Conservation (phyloP, 2,888 invertebrate species). For the Synanthedon andrenaeformis region DNA sequence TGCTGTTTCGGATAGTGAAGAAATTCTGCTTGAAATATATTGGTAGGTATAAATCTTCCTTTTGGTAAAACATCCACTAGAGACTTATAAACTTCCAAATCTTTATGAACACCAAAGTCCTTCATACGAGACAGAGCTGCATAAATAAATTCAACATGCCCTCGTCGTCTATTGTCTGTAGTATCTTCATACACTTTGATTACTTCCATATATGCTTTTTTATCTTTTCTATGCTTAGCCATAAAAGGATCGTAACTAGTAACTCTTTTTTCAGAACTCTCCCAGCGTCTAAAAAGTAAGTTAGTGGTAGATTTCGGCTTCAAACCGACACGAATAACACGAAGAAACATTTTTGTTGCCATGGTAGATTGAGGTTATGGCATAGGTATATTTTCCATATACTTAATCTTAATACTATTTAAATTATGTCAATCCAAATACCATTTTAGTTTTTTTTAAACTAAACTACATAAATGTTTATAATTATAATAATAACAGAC, state of each 20-base stretch:
- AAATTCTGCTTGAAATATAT: conserved; percentile 88
- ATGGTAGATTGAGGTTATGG: conserved; percentile 20
- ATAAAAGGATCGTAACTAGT: conserved; percentile 58
- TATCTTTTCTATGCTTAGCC: conserved; percentile 68
- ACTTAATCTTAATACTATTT: conserved; percentile 10
- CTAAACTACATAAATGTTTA: too few relatives aligned
- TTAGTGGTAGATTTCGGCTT: conserved; percentile 26
- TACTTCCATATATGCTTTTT: conserved; percentile 77
- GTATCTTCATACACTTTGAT: conserved; percentile 77
- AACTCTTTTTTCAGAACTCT: conserved; percentile 47
- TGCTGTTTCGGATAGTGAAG: conserved; percentile 97
- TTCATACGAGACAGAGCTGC: conserved; percentile 90
- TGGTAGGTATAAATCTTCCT: conserved; percentile 86
- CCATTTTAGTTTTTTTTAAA: too few relatives aligned
- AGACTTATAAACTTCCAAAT: conserved; percentile 87
- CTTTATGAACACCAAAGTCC: conserved; percentile 89
- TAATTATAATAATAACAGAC: too few relatives aligned
- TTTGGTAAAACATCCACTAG: conserved; percentile 89
- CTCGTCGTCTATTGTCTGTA: conserved; percentile 77
- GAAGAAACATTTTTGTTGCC: conserved; percentile 42
- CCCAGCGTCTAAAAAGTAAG: conserved; percentile 39
- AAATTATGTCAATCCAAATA: too few relatives aligned
- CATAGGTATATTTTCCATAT: conserved; percentile 7
- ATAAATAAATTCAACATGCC: conserved; percentile 95
- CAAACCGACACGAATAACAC: conserved; percentile 18